Base-by-base conservation (phyloP, 2,797 vertebrate species). In the Ceyx erithaca region DNA sequence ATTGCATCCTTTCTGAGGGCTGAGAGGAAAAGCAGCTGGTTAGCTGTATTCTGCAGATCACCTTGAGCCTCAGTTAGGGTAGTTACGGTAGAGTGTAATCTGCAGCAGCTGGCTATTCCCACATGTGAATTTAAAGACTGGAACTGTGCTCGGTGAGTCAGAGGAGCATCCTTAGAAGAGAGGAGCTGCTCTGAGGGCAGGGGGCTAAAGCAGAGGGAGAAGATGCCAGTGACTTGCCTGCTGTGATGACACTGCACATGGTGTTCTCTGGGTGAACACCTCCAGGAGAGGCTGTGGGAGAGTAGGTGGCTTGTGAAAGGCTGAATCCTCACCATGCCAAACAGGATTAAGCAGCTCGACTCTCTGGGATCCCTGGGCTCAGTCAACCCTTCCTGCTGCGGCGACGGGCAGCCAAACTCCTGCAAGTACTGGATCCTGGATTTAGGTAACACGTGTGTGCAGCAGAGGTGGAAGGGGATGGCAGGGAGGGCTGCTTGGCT, bases 371-470 rank as follows among this genome's bases (percentile, higher is more conserved):
- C 98, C 2, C 96, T 98, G 20, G 94, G 96, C 43, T 85, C 97
- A 16, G 95, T 97, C 26, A 94, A 97, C 91, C 64, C 97, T 67
- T 87, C 97, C 91, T 97, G 96, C 94, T 95, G 95, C 7, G 0
- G 96, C 76, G 82, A 96, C 55, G 95, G 95, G 75, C 97, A 97
- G 84, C 95, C 97, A 0, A 94, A 97, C 54, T 97, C 94, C 97
- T 98, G 98, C 85, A 98, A 98, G 95, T 98, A 97, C 97, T 98
- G 98, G 98, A 98, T 98, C 95, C 98, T 98, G 81, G 98, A 98
- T 96, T 96, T 98, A 97, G 98, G 98, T 98, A 98, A 98, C 76
- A 70, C 16, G 75, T 46, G 16, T 0, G n/a, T 1, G 5, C 46
- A 37, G 8, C 7, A 28, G 51, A 46, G 51, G 72, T 62, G 68